Conservation (phyloP, 2,113 vertebrate species). For the Sisor rabdophorus region DNA sequence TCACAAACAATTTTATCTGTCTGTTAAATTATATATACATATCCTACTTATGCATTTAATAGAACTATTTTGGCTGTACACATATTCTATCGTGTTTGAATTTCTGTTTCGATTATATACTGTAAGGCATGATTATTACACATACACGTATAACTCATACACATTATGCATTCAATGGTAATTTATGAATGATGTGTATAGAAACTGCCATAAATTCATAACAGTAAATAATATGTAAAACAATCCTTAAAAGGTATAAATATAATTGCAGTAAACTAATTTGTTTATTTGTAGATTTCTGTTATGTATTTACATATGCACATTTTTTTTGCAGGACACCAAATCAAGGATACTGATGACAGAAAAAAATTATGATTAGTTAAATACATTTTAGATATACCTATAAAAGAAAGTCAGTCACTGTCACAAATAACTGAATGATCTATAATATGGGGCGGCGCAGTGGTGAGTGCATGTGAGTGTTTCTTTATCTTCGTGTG, state of each 20-base stretch:
- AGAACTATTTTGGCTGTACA: not conserved
- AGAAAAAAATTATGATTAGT: not conserved
- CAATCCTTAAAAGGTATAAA: not conserved
- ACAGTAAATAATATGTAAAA: not conserved
- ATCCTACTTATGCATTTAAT: not conserved
- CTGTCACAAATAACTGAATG: not conserved
- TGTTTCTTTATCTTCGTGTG: too few relatives aligned
- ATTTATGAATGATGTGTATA: not conserved
- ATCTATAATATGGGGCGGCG: not conserved
- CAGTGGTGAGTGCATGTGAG: too few relatives aligned
- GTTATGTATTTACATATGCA: not conserved
- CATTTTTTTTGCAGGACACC: slow-evolving; percentile 8
- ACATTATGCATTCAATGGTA: too few relatives aligned
- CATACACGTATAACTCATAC: not conserved
- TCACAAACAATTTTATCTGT: not conserved
- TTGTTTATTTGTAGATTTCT: not conserved
- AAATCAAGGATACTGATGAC: not conserved
- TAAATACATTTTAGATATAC: not conserved
- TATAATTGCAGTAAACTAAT: not conserved
- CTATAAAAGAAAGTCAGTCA: not conserved
- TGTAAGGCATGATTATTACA: not conserved
- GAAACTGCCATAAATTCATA: not conserved
- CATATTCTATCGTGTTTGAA: too few relatives aligned
- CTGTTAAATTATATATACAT: not conserved
- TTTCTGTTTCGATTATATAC: not conserved